Evolutionary conservation across 2,797 vertebrate genomes (phyloP).

Genomic region (Rhadinocentrus ornatus): DNA sequence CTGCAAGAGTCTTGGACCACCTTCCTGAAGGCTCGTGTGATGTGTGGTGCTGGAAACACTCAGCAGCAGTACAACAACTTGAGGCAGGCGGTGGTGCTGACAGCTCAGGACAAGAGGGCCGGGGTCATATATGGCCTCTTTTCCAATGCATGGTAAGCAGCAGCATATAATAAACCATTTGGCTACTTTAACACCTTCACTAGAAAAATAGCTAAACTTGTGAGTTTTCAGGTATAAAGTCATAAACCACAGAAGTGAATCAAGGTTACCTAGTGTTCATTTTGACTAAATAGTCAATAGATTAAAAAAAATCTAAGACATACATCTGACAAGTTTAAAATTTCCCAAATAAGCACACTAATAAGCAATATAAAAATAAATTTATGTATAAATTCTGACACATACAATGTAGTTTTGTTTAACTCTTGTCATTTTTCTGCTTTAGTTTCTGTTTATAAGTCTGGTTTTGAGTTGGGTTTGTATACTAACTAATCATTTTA

Average conservation of each 20-base stretch:
- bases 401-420: too few species aligned
- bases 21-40: conserved; percentile 86
- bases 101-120: conserved; percentile 73
- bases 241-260: background rate
- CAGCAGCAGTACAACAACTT: conserved; percentile 87
- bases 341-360: background rate
- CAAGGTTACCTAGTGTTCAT: background rate
- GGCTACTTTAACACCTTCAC: too few species aligned
- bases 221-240: background rate
- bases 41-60: conserved; percentile 82
- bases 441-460: background rate
- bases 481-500: background rate
- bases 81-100: conserved; percentile 81
- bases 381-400: too few species aligned
- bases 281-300: background rate
- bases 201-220: background rate
- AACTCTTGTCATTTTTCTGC: background rate
- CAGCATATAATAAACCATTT: background rate
- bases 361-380: background rate
- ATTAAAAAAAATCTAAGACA: background rate
- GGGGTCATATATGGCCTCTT: conserved; percentile 86
- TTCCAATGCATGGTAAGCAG: conserved; percentile 85
- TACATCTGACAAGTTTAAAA: background rate
- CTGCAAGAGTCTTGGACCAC: conserved; percentile 85
- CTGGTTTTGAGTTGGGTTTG: background rate